A percentile compares a stretch with the other conserved stretches of the same genome.
phyloP scores from a whole-genome alignment of 2,888 invertebrate species.

The Yponomeuta sedellus region DNA sequence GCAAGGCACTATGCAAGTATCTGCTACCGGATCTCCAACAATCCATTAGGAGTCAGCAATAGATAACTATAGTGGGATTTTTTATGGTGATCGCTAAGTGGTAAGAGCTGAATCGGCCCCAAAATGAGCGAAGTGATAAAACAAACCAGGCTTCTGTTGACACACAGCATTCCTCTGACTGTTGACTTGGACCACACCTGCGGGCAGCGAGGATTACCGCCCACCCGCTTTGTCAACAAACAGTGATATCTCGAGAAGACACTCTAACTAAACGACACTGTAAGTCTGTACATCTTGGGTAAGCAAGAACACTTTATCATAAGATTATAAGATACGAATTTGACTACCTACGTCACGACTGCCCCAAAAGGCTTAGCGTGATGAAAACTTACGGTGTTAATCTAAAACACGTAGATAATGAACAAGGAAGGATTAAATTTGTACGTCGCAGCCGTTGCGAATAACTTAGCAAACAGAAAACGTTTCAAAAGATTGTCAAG shows the following conservation, averaged over 20 bases:
- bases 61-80: background rate
- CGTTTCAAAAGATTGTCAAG: no score
- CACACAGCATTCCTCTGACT: constrained; percentile 11
- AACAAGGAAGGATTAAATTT: no score
- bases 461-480: no score
- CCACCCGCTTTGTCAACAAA: constrained; percentile 10
- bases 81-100: background rate
- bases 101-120: background rate
- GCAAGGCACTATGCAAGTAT: background rate
- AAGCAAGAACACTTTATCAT: no score
- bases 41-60: background rate
- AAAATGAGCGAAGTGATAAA: constrained; percentile 12
- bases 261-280: background rate
- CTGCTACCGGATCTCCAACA: background rate
- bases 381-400: no score
- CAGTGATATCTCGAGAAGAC: background rate
- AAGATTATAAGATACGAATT: no score
- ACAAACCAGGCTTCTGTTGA: constrained; percentile 15
- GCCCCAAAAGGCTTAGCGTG: no score
- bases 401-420: no score
- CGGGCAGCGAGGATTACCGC: constrained; percentile 12
- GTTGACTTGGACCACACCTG: constrained; percentile 20
- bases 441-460: no score
- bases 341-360: no score
- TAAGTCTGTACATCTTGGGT: no score